Conservation (phyloP, 2,113 vertebrate genomes). For the Clarias gariepinus region DNA sequence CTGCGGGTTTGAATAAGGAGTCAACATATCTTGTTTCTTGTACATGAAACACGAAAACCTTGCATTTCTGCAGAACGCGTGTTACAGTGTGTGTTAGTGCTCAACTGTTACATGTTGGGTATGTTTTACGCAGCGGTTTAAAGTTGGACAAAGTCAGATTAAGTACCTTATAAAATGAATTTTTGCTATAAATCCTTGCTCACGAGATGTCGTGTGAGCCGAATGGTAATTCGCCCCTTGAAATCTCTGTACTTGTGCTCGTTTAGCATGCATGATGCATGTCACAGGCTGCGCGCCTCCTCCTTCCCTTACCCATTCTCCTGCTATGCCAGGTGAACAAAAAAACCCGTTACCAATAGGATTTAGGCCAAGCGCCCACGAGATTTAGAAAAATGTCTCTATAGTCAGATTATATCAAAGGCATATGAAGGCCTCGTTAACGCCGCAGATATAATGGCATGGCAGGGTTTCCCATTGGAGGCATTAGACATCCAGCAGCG, state of each 20-base stretch:
- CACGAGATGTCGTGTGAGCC: conserved; percentile 75
- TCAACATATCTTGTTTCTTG: not conserved
- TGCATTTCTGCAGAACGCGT: not conserved
- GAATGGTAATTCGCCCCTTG: conserved; percentile 72
- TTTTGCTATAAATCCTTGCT: conserved; percentile 51
- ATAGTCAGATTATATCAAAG: conserved; percentile 96
- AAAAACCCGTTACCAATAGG: conserved; percentile 84
- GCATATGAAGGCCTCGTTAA: conserved; percentile 95
- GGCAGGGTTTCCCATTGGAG: conserved; percentile 78
- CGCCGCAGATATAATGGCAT: conserved; percentile 84
- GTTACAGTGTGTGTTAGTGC: not conserved
- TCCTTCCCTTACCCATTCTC: conserved; percentile 54
- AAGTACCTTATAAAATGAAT: not conserved
- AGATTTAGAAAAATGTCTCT: conserved; percentile 90
- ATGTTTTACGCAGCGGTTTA: no score
- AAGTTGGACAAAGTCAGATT: not conserved
- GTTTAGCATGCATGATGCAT: conserved; percentile 81
- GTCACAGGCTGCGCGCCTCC: conserved; percentile 72
- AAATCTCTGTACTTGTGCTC: conserved; percentile 64
- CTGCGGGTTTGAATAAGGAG: not conserved
- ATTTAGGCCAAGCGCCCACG: conserved; percentile 88
- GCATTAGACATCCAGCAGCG: conserved; percentile 80
- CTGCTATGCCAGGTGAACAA: conserved; percentile 78
- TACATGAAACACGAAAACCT: not conserved
- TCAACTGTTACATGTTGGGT: not conserved